A percentile compares a stretch with the other conserved stretches of the same genome.
Conservation (phyloP, 2,113 vertebrate species). For the Tretioscincus oriximinensis region DNA sequence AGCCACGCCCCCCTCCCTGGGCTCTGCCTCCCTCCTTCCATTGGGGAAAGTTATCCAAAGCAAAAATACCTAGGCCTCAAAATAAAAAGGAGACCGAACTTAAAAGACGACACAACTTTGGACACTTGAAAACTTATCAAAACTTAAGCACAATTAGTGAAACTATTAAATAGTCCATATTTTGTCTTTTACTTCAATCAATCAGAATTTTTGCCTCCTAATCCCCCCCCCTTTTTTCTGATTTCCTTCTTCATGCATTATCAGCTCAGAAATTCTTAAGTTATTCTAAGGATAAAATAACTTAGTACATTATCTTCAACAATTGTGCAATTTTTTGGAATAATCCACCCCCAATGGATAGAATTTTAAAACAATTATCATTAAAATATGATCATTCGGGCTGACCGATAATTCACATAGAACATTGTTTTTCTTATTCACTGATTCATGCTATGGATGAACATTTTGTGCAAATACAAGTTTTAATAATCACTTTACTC, state of each 20-base stretch:
- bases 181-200: background rate
- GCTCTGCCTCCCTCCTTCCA: no score
- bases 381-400: background rate
- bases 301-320: background rate
- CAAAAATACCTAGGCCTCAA: no score
- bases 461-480: background rate
- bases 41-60: no score
- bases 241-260: background rate
- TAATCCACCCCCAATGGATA: background rate
- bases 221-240: background rate
- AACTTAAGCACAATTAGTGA: background rate
- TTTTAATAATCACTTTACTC: slow-evolving; percentile 3
- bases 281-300: background rate
- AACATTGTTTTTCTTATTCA: slow-evolving; percentile 6
- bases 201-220: background rate
- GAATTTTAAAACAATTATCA: background rate
- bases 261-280: background rate
- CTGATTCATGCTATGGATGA: slow-evolving; percentile 6
- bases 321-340: background rate
- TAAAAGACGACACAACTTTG: no score
- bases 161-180: background rate
- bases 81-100: no score
- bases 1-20: no score
- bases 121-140: background rate
- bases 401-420: slow-evolving; percentile 16